phyloP scores from a whole-genome alignment of 2,113 vertebrate species.

The Dascyllus trimaculatus region DNA sequence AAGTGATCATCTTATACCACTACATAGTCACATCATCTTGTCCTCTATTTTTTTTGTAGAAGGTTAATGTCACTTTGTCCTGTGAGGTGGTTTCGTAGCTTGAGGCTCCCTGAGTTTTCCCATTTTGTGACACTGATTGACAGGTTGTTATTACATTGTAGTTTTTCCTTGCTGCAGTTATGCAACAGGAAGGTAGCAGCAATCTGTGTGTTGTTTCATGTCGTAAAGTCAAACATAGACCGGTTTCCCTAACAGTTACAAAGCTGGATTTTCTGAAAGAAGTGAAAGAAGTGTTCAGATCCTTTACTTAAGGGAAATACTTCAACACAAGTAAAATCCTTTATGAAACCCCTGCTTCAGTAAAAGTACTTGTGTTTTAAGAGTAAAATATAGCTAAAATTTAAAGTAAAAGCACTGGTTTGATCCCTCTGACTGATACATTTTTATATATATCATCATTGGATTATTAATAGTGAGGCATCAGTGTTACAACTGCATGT shows the following conservation, averaged over 20 bases:
- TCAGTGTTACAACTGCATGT: too few relatives aligned
- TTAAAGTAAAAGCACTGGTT: too few relatives aligned
- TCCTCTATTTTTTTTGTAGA: not conserved
- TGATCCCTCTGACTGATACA: too few relatives aligned
- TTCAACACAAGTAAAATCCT: too few relatives aligned
- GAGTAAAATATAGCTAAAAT: too few relatives aligned
- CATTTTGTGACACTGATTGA: not conserved
- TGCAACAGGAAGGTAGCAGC: not conserved
- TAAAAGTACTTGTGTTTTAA: too few relatives aligned
- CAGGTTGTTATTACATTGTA: not conserved
- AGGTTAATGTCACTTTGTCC: constrained; percentile 2
- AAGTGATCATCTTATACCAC: constrained; percentile 6
- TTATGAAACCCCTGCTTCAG: too few relatives aligned
- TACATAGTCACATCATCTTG: not conserved
- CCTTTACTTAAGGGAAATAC: too few relatives aligned
- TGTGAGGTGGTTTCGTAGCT: not conserved
- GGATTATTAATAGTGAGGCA: too few relatives aligned
- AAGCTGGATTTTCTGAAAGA: not conserved
- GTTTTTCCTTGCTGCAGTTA: not conserved
- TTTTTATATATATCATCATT: too few relatives aligned
- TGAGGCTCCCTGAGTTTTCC: not conserved
- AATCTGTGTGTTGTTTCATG: too few relatives aligned
- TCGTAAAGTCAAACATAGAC: too few relatives aligned
- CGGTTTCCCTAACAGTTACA: not conserved
- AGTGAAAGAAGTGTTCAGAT: not conserved